These are phyloP conservation scores for Phaethon lepturus DNA, from an alignment of 2,113 vertebrate genomes.

Conservation along the genomic window DNA sequence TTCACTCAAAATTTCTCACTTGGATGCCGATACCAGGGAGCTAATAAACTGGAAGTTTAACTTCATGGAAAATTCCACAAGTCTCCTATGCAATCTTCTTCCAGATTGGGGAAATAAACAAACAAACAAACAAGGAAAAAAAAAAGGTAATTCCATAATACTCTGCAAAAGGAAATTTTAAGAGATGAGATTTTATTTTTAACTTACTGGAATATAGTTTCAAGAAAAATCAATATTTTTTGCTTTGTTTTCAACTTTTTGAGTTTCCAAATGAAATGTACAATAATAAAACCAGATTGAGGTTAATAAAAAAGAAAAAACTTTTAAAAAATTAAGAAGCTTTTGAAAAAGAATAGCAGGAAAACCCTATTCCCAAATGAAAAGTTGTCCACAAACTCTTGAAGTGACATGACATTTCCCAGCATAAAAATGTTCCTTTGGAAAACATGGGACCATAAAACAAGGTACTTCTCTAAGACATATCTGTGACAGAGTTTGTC, in stretches of 20 bases:
- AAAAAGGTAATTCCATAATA: not conserved
- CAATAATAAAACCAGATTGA: not conserved
- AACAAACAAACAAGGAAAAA: not conserved
- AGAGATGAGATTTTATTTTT: not conserved
- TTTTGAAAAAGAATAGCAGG: not conserved
- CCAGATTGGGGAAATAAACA: not conserved
- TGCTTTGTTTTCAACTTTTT: not conserved
- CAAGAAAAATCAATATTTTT: not conserved
- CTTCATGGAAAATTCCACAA: slow-evolving; percentile 3
- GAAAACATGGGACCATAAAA: not conserved
- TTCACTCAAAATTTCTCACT: slow-evolving; percentile 25
- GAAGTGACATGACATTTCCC: not conserved
- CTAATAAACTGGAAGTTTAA: not conserved
- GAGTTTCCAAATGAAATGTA: not conserved
- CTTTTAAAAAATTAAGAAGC: not conserved
- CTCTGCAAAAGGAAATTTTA: not conserved
- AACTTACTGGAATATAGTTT: not conserved
- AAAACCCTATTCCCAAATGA: not conserved
- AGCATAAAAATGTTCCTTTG: not conserved
- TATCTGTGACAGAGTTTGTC: not conserved
- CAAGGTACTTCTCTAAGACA: not conserved
- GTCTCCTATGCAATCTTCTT: not conserved
- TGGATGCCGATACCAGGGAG: not conserved
- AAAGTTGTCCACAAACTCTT: not conserved
- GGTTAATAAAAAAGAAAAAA: not conserved